Percentiles rank a stretch among this genome's conserved stretches.
Evolutionary conservation across 2,113 vertebrate species (phyloP).

Genomic region (Chaetura pelagica): DNA sequence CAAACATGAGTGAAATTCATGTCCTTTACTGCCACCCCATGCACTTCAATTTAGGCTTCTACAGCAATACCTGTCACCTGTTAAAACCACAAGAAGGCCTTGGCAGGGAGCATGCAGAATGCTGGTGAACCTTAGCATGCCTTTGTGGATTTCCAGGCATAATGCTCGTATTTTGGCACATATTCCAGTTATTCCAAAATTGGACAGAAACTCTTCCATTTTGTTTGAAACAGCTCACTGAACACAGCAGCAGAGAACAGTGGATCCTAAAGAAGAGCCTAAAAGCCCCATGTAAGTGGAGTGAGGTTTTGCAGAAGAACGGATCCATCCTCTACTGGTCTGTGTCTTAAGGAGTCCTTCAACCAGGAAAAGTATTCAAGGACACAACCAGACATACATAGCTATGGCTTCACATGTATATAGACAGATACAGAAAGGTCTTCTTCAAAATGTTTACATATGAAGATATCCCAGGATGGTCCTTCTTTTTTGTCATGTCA

Average conservation of each 20-base stretch:
- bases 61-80: not conserved
- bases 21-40: not conserved
- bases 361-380: not conserved
- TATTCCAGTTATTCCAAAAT: not conserved
- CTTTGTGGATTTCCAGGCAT: not conserved
- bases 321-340: fast-evolving
- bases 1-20: not conserved
- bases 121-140: not conserved
- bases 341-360: not conserved
- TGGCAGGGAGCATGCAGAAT: not conserved
- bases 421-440: not conserved
- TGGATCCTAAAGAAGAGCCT: not conserved
- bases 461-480: not conserved
- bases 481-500: fast-evolving
- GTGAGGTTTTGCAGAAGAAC: not conserved
- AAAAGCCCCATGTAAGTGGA: fast-evolving
- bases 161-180: not conserved
- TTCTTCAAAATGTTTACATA: not conserved
- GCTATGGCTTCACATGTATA: fast-evolving
- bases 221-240: not conserved
- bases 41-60: not conserved
- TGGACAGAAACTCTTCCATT: not conserved
- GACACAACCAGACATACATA: fast-evolving
- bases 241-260: fast-evolving
- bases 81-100: not conserved